Base-by-base conservation (phyloP, 2,797 vertebrate species). In the Hylomyscus alleni region DNA sequence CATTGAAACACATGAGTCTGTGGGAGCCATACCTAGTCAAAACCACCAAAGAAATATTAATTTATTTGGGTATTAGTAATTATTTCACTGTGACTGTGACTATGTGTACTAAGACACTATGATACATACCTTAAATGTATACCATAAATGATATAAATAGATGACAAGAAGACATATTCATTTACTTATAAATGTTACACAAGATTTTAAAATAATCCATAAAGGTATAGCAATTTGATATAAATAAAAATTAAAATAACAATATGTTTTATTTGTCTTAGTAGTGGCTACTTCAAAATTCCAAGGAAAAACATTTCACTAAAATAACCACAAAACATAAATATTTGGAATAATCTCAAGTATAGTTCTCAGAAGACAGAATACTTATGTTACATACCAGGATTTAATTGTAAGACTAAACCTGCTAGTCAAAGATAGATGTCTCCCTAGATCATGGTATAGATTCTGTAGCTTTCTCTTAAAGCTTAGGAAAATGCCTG, bases 271-370 rank as follows among this genome's bases (percentile, higher is more conserved):
- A n/a, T 50, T 85, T 65, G 26, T 67, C 20, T 50, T 85, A 85
- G 62, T 86, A 54, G 24, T 90, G 58, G 17, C n/a, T 52, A 84
- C 83, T 96, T 90, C 73, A 24, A 90, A 80, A 72, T 62, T 84
- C 69, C 54, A 84, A 44, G 86, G 40, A 37, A 76, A 91, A 92
- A 34, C 14, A 90, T 81, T 69, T 4, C 37, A 69, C 75, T 76
- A 56, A 3, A 88, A 73, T 95, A 84, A 26, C 77, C 69, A 65
- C 62, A 80, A 86, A 77, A 22, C 31, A 62, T 76, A 93, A 92
- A 56, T 95, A 83, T 93, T 54, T 88, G 31, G 47, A 81, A 95
- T 93, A 82, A 76, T 50, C 19, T 62, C 29, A 20, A 60, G 17
- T 13, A 62, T 81, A 96, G 75, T 78, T 90, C n/a, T 76, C 52